phyloP scores from a whole-genome alignment of 2,797 vertebrate species.

The Hydrolagus colliei region DNA sequence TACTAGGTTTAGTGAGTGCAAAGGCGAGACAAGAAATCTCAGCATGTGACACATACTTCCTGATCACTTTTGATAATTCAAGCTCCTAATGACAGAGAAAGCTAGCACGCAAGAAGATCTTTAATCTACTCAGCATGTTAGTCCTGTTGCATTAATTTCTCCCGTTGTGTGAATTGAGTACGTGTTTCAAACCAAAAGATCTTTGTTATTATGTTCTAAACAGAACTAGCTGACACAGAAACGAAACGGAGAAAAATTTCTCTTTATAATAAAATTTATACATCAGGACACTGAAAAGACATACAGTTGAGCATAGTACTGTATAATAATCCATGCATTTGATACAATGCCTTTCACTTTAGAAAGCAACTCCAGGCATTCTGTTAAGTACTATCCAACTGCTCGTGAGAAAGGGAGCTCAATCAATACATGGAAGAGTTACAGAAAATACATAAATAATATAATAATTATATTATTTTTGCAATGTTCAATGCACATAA shows the following conservation, averaged over 20 bases:
- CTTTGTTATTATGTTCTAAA: neutral
- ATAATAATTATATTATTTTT: too few relatives aligned
- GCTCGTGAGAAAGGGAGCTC: too few relatives aligned
- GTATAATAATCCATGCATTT: too few relatives aligned
- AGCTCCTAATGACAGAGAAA: neutral
- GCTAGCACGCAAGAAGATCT: neutral
- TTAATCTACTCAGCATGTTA: neutral
- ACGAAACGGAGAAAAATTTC: neutral
- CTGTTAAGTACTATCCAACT: too few relatives aligned
- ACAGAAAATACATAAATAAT: too few relatives aligned
- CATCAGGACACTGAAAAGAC: too few relatives aligned
- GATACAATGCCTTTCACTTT: too few relatives aligned
- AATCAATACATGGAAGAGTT: too few relatives aligned
- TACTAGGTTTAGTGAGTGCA: neutral
- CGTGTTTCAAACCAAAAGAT: neutral
- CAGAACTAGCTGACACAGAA: neutral
- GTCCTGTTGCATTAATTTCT: neutral
- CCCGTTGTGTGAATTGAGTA: neutral
- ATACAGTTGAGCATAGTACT: too few relatives aligned
- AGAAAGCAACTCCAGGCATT: too few relatives aligned
- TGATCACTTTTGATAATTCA: neutral
- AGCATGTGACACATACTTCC: neutral
- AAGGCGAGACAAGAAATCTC: neutral
- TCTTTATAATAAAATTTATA: neutral
- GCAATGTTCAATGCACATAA: too few relatives aligned